These are phyloP conservation scores for Andinoacara biseriatus DNA, from an alignment of 2,113 vertebrate genomes.

Conservation along the genomic window DNA sequence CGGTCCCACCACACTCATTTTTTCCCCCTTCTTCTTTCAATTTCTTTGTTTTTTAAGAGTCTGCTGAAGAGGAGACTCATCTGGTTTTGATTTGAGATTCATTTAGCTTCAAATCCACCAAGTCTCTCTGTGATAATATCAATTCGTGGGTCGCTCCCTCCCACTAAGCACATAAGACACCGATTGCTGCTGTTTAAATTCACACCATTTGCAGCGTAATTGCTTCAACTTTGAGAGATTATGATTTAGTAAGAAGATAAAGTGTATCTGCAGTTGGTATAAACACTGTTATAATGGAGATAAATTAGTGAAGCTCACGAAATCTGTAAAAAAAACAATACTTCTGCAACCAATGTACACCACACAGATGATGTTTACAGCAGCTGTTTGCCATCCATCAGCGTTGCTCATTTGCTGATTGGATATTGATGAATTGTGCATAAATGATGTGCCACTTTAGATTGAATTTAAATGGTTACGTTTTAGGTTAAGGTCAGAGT, in stretches of 20 bases:
- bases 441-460: neutral
- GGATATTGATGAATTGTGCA: neutral
- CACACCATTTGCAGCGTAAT: conserved; percentile 44
- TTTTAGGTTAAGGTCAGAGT: neutral
- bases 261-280: conserved; percentile 14
- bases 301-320: neutral
- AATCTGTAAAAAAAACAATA: neutral
- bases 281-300: conserved; percentile 29
- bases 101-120: conserved; percentile 58
- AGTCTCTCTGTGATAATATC: conserved; percentile 48
- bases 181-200: conserved; percentile 43
- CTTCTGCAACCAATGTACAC: neutral
- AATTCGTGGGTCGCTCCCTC: conserved; percentile 36
- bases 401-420: neutral
- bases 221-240: conserved; percentile 50
- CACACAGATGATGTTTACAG: neutral
- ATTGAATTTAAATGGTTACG: neutral
- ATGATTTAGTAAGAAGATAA: conserved; percentile 39
- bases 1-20: neutral
- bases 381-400: neutral
- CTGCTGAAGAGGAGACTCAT: conserved; percentile 50
- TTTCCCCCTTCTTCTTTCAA: neutral
- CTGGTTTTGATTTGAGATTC: conserved; percentile 67
- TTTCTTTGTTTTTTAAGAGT: conserved; percentile 40
- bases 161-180: conserved; percentile 30